Base-by-base conservation (phyloP, 2,113 vertebrate species). In the Mixornis gularis region DNA sequence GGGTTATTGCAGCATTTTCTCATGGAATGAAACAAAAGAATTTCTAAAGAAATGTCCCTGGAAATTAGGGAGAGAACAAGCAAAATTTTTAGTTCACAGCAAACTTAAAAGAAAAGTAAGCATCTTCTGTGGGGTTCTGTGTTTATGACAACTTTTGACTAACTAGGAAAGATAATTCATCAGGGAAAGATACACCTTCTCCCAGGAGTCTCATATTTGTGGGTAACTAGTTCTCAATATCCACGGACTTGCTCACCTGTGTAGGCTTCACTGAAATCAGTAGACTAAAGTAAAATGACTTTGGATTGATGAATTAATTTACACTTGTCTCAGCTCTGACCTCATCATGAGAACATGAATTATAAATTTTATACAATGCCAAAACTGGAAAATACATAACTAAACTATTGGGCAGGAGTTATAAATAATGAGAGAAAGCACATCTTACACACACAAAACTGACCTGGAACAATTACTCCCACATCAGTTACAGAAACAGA, bases 241-340 rank as follows among this genome's bases (percentile, higher is more conserved):
- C 36, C 69, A 74, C 58, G 81, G 62, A 80, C 29, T 76, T 72
- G 21, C 26, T 32, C 22, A 79, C 24, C 51, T 82, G 36, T 55
- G 41, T 66, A 85, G 73, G 51, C 41, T 91, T 74, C 60, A 80
- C 27, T 89, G 85, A 94, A 94, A 94, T 72, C 77, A 89, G 44
- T 0, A 10, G 21, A 53, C 26, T 84, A 87, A 90, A 38, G 30
- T 36, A 78, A 93, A 91, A 74, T 46, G 1, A 55, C 38, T 77
- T 79, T 8, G 30, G 40, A 87, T 8, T n/a, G 15, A 20, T 29
- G 30, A 85, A 77, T 53, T 59, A 53, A 58, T 53, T 72, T 70
- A 65, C 40, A 70, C 11, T 84, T 66, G 6, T 76, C 29, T 60
- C 69, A 79, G 38, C 41, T 90, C 44, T 86, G 79, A 78, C 26